phyloP scores from a whole-genome alignment of 2,797 vertebrate species.

The Brachyalestes nurse region DNA sequence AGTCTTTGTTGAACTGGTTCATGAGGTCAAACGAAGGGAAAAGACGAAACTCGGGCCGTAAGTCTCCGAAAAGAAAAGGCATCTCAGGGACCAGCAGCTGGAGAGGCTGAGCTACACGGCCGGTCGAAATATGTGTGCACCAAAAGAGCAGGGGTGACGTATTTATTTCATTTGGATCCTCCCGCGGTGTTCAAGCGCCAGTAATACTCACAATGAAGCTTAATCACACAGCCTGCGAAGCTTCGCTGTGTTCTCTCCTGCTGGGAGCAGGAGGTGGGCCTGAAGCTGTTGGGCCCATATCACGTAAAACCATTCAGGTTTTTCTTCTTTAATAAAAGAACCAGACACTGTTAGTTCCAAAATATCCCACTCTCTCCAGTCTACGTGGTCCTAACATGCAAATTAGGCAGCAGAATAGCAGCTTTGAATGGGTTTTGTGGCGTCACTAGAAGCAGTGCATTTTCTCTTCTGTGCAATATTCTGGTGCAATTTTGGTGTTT shows the following conservation, averaged over 20 bases:
- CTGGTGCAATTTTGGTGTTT: too few species aligned
- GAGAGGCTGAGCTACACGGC: neutral
- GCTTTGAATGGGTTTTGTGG: too few species aligned
- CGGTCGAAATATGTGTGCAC: constrained; percentile 2
- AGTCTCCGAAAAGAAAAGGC: neutral
- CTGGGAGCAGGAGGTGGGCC: neutral
- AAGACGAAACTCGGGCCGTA: neutral
- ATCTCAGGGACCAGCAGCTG: neutral
- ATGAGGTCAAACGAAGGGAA: constrained; percentile 25
- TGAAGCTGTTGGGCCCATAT: neutral
- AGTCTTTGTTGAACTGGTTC: constrained; percentile 20
- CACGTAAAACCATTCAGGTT: too few species aligned
- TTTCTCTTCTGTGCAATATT: too few species aligned
- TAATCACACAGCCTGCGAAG: constrained; percentile 36
- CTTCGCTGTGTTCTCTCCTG: constrained; percentile 20
- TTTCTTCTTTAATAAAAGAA: too few species aligned
- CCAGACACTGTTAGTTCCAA: too few species aligned
- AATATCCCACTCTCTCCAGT: too few species aligned
- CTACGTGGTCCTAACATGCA: too few species aligned
- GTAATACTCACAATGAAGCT: constrained; percentile 28
- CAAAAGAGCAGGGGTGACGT: constrained; percentile 7
- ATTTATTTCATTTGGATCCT: constrained; percentile 34
- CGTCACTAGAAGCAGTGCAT: too few species aligned
- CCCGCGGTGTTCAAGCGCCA: constrained; percentile 17
- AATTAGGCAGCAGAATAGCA: too few species aligned